Percentiles rank a stretch among this genome's conserved stretches.
phyloP scores from a whole-genome alignment of 1,140 invertebrate genomes.

The Stratiolaelaps scimitus region DNA sequence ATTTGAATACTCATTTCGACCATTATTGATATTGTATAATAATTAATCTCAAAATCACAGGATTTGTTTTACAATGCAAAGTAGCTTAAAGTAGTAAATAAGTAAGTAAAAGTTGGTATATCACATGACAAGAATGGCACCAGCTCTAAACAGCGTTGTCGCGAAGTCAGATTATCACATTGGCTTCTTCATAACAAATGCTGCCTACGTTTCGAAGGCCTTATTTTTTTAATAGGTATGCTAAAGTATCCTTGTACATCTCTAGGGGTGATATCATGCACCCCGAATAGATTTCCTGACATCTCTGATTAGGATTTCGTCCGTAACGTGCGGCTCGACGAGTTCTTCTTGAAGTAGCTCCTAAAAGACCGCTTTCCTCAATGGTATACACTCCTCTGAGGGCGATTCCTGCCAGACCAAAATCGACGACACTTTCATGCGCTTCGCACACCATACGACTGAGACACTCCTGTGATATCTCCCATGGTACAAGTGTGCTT shows the following conservation, averaged over 20 bases:
- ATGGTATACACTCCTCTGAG: neutral
- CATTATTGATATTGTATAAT: too few relatives aligned
- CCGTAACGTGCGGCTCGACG: neutral
- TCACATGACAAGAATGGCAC: too few relatives aligned
- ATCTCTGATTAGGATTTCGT: neutral
- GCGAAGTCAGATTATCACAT: too few relatives aligned
- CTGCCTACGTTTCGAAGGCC: too few relatives aligned
- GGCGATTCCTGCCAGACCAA: neutral
- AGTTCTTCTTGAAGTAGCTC: neutral
- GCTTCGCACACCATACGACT: neutral
- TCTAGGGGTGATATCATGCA: slow-evolving; percentile 2
- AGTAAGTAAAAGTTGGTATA: too few relatives aligned
- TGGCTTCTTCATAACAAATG: too few relatives aligned
- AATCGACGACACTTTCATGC: neutral
- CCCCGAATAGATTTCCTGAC: neutral
- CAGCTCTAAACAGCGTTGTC: too few relatives aligned
- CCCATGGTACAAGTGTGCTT: neutral
- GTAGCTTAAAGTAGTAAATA: too few relatives aligned
- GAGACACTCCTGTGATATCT: neutral
- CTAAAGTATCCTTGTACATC: neutral
- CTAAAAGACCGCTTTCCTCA: neutral
- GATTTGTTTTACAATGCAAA: too few relatives aligned
- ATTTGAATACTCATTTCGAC: too few relatives aligned
- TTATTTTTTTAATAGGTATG: too few relatives aligned
- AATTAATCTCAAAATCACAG: too few relatives aligned